Evolutionary conservation across 1,140 invertebrate species (phyloP), one percentile per base, ranked within the genome.

Genomic region (Dufourea novaeangliae): DNA sequence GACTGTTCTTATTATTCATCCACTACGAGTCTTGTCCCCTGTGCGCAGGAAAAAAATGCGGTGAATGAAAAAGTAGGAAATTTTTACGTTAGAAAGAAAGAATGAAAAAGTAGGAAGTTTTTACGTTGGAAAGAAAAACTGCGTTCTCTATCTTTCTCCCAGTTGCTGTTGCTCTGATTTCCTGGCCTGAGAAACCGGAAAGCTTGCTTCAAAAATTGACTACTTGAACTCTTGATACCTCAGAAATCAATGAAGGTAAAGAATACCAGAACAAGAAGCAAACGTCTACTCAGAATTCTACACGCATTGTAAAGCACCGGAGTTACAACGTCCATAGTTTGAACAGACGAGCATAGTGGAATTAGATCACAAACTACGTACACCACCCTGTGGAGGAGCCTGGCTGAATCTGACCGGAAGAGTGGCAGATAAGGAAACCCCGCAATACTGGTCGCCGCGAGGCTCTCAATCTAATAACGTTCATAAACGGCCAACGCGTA

Each of bases 381-480:
- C 34, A 39, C 27, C 20, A 39, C 25, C 20, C 57, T 14, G 17
- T 66, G 32, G 17, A 32, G 12, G 11, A 66, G 20, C 69, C 50
- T 62, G 17, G 44, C 14, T 34, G 54, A 62, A 46, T 41, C 39
- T 29, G 27, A 1, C 1, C 11, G 22, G 25, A 70, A 41, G 37
- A 22, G 44, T 41, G 50, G 14, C 46, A 70, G 75, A 68, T 57
- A 32, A 63, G 46, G 61, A 83, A 83, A 83, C 39, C 70, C 41
- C 75, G 39, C 54, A 69, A 66, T 25, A 54, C 27, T 41, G 54
- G 50, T 11, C 22, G 59, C 11, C 8, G n/a, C 25, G 4, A 71
- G 29, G 39, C 70, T 78, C 66, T 56, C 56, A 46, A 86, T 86
- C 72, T 74, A 86, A 83, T 86, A 86, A 83, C n/a, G 32, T 39